A percentile compares a stretch with the other conserved stretches of the same genome.
phyloP scores from a whole-genome alignment of 2,113 vertebrate genomes.

The Mungos mungo region DNA sequence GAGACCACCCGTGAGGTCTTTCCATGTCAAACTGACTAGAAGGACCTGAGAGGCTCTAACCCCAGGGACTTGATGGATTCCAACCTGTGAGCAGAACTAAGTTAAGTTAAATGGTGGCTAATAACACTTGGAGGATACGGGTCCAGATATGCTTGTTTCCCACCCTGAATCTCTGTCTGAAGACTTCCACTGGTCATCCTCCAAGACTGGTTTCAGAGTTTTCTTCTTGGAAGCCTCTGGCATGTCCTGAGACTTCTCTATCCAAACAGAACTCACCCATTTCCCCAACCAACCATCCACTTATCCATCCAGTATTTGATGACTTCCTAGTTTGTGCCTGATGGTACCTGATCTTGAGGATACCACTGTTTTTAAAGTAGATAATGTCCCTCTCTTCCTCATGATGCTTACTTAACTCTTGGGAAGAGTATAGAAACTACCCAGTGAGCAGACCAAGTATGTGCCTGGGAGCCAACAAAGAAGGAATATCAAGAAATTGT shows the following conservation, averaged over 20 bases:
- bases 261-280: background rate
- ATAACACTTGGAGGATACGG: background rate
- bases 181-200: background rate
- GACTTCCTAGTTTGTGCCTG: background rate
- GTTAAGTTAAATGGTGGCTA: background rate
- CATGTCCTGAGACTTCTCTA: background rate
- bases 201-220: background rate
- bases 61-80: background rate
- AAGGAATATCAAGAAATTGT: background rate
- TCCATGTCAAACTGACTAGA: background rate
- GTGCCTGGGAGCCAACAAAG: background rate
- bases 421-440: background rate
- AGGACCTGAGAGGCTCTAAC: background rate
- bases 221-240: background rate
- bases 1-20: slow-evolving; percentile 56
- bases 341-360: background rate
- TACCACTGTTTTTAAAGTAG: background rate
- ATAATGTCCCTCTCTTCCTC: background rate
- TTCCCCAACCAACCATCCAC: background rate
- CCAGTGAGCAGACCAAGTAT: background rate
- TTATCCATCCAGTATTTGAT: background rate
- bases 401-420: background rate
- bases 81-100: background rate
- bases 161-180: background rate
- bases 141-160: background rate